These are phyloP conservation scores for Cactoblastis cactorum DNA, from an alignment of 2,888 invertebrate species.

Conservation along the genomic window DNA sequence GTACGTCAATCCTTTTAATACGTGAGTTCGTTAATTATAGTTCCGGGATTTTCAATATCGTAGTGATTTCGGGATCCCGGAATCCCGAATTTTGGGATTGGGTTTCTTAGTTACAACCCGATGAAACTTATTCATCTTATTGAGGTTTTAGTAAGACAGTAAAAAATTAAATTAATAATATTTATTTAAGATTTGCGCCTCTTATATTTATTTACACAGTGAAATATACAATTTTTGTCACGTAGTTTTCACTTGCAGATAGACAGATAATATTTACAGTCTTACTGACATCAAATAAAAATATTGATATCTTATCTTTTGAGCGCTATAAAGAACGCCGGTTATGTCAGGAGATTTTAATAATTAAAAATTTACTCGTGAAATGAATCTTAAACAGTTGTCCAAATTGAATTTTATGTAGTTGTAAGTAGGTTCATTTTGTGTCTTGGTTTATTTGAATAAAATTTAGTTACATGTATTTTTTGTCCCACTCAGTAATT, in stretches of 20 bases:
- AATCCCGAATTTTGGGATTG: too few species aligned
- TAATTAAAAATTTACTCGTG: neutral
- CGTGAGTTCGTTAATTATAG: too few species aligned
- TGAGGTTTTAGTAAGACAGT: neutral
- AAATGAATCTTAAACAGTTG: too few species aligned
- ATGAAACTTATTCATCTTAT: too few species aligned
- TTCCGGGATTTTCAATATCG: too few species aligned
- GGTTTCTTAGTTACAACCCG: too few species aligned
- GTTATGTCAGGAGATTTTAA: neutral
- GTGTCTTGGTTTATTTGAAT: neutral
- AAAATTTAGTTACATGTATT: neutral
- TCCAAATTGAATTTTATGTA: neutral
- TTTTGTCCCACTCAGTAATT: neutral
- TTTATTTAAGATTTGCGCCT: neutral
- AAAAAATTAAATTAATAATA: neutral
- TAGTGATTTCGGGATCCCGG: too few species aligned
- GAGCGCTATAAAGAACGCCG: neutral
- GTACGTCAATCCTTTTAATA: too few species aligned
- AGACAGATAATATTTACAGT: neutral
- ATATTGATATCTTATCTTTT: neutral
- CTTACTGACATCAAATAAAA: neutral
- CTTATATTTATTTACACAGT: slow-evolving; percentile 2
- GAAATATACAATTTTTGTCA: neutral
- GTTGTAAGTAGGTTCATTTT: neutral
- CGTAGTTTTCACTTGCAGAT: neutral